Conservation (phyloP, 2,888 invertebrate species). For the Lasioglossum marginatum region DNA sequence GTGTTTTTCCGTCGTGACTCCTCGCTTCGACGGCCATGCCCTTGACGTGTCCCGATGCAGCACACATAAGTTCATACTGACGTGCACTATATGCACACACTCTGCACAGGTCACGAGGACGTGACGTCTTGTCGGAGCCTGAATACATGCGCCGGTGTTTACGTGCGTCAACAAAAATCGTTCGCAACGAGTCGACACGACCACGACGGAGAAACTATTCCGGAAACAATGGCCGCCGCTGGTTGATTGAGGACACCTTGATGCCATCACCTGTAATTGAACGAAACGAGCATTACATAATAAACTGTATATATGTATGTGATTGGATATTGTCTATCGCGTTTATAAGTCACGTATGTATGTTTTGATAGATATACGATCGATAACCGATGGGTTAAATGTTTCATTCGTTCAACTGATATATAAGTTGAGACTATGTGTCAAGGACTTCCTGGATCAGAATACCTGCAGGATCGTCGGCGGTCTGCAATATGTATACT, state of each 20-base stretch:
- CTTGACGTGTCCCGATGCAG: slow-evolving; percentile 60
- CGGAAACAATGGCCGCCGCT: slow-evolving; percentile 8
- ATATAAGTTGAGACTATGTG: background rate
- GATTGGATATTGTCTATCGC: background rate
- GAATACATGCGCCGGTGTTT: slow-evolving; percentile 22
- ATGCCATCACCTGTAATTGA: slow-evolving; percentile 13
- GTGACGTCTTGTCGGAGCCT: slow-evolving; percentile 35
- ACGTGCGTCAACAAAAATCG: slow-evolving; percentile 40
- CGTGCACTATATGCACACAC: slow-evolving; percentile 31
- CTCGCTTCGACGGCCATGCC: slow-evolving; percentile 36
- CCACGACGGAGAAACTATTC: background rate
- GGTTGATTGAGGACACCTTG: background rate
- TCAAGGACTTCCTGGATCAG: background rate
- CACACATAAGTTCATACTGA: slow-evolving; percentile 34
- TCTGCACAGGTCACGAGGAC: slow-evolving; percentile 42
- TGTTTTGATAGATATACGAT: background rate
- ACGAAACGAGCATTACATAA: background rate
- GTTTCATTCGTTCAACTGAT: background rate
- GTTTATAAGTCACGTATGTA: background rate
- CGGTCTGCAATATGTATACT: background rate
- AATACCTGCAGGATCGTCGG: background rate
- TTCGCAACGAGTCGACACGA: background rate
- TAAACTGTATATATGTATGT: background rate
- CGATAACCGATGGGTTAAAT: background rate
- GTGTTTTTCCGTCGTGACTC: slow-evolving; percentile 64